Conservation (phyloP, 2,888 invertebrate species). For the Nemotelus pantherinus region DNA sequence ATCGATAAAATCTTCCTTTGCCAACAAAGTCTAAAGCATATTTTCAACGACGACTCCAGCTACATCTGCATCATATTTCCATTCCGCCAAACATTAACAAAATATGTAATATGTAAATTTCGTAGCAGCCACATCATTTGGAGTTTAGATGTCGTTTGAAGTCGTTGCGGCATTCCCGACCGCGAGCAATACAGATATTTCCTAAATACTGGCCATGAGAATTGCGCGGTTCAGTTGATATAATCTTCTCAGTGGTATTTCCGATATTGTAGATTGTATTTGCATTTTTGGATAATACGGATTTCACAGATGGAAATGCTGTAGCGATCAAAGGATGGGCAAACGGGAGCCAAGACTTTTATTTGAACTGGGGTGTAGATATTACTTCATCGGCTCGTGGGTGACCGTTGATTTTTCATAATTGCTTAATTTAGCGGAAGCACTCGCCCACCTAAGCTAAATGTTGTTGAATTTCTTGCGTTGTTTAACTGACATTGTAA, state of each 20-base stretch:
- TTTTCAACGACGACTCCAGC: not conserved
- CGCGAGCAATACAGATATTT: not conserved
- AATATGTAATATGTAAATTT: slow-evolving; percentile 24
- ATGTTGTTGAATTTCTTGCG: too few relatives aligned
- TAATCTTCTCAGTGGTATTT: not conserved
- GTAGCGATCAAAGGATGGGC: too few relatives aligned
- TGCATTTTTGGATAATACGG: slow-evolving; percentile 10
- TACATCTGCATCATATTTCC: not conserved
- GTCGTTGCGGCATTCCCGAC: slow-evolving; percentile 22
- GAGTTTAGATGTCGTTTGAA: slow-evolving; percentile 17
- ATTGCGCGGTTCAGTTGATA: not conserved
- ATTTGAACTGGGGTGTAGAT: too few relatives aligned
- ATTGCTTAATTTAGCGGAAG: too few relatives aligned
- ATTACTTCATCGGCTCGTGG: too few relatives aligned
- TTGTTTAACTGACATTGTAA: too few relatives aligned
- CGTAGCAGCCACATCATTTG: slow-evolving; percentile 15
- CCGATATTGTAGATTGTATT: slow-evolving; percentile 1
- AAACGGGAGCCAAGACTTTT: too few relatives aligned
- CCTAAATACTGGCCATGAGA: not conserved
- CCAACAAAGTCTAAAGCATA: not conserved
- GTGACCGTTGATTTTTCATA: too few relatives aligned
- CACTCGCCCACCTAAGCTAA: too few relatives aligned
- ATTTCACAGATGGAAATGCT: not conserved
- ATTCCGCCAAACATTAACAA: not conserved
- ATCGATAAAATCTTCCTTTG: not conserved